These are phyloP conservation scores for Helicolenus hilgendorfi DNA, from an alignment of 2,797 vertebrate species.

Conservation along the genomic window DNA sequence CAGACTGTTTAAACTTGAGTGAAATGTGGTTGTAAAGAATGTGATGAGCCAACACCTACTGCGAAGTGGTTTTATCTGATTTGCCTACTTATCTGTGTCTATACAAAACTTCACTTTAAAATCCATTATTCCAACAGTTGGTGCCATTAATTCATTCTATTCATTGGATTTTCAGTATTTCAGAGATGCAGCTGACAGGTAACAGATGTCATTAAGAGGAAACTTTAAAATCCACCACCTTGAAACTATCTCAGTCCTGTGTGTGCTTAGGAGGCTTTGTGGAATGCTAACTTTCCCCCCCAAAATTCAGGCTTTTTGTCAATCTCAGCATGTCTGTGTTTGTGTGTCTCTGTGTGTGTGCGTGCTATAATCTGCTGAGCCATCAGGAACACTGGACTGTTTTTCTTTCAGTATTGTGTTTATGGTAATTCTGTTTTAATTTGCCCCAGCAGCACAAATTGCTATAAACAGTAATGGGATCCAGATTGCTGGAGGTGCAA, in stretches of 20 bases:
- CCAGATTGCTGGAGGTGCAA: constrained; percentile 20
- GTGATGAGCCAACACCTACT: neutral
- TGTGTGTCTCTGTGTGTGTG: neutral
- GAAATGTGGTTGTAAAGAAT: constrained; percentile 8
- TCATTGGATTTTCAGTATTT: neutral
- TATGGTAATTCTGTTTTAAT: constrained; percentile 32
- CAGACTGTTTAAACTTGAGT: constrained; percentile 3
- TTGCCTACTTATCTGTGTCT: neutral
- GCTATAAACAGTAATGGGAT: constrained; percentile 4
- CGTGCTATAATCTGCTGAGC: constrained; percentile 7
- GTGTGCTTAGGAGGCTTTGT: neutral
- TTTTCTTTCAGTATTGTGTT: constrained; percentile 14
- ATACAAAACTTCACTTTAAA: neutral
- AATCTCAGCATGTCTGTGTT: neutral
- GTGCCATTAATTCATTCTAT: neutral
- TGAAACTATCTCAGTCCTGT: neutral
- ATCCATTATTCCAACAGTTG: neutral
- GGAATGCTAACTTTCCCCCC: neutral
- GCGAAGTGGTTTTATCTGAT: neutral
- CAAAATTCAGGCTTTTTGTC: neutral
- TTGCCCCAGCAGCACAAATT: constrained; percentile 21
- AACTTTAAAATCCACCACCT: neutral
- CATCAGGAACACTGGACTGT: constrained; percentile 14
- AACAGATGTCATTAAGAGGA: neutral
- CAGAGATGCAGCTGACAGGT: neutral